phyloP scores from a whole-genome alignment of 2,888 invertebrate species.

The Lithophane leautieri region DNA sequence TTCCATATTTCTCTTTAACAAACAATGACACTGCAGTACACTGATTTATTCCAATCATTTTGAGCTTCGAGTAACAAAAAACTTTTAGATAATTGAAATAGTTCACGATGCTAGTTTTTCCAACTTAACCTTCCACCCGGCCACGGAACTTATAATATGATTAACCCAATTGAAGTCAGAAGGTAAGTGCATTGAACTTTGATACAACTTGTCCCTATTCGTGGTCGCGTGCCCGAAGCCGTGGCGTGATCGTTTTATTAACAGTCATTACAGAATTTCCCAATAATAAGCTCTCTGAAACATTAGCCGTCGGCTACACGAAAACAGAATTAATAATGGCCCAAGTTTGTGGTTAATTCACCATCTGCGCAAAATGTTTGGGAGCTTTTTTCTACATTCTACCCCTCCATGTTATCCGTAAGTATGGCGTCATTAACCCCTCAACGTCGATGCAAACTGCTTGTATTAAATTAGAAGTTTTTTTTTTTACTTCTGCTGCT shows the following conservation, averaged over 20 bases:
- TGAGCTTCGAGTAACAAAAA: conserved; percentile 27
- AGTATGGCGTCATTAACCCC: conserved; percentile 79
- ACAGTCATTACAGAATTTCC: conserved; percentile 88
- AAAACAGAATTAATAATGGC: conserved; percentile 88
- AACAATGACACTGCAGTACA: conserved; percentile 23
- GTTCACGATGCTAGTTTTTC: conserved; percentile 41
- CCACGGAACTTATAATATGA: conserved; percentile 54
- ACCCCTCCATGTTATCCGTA: conserved; percentile 76
- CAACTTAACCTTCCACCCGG: conserved; percentile 24
- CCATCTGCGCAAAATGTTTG: conserved; percentile 84
- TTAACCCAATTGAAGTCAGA: conserved; percentile 61
- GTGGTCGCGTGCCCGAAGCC: conserved; percentile 81
- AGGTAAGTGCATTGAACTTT: conserved; percentile 77
- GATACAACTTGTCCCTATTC: conserved; percentile 74
- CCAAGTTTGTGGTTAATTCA: conserved; percentile 85
- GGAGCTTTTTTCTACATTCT: conserved; percentile 76
- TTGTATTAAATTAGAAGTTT: conserved; percentile 71
- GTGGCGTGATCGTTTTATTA: conserved; percentile 86
- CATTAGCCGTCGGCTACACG: conserved; percentile 86
- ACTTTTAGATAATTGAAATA: conserved; percentile 58
- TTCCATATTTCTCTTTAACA: conserved; percentile 12
- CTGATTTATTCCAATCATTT: conserved; percentile 27
- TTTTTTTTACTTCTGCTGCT: conserved; percentile 63
- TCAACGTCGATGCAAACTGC: conserved; percentile 67
- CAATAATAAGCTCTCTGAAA: conserved; percentile 87